These are phyloP conservation scores for Cyrtonyx montezumae DNA, from an alignment of 2,113 vertebrate genomes.

Conservation along the genomic window DNA sequence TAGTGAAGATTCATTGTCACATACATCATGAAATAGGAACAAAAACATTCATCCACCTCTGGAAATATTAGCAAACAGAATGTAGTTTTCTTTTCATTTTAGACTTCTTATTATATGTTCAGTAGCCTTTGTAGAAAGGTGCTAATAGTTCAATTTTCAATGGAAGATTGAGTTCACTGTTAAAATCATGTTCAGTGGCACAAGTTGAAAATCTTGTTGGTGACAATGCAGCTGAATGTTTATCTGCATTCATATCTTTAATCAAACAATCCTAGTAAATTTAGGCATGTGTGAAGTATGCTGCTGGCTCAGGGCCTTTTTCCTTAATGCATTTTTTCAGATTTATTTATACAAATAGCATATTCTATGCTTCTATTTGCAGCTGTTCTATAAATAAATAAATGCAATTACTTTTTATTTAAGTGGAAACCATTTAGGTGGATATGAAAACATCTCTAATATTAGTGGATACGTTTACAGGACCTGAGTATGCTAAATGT, in stretches of 20 bases:
- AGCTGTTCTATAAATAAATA: background rate
- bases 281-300: background rate
- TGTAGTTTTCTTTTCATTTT: background rate
- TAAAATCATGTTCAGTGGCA: too few relatives aligned
- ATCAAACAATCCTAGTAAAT: background rate
- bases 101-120: background rate
- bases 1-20: background rate
- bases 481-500: rapidly evolving
- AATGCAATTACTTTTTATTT: background rate
- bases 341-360: background rate
- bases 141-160: background rate
- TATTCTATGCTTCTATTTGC: background rate
- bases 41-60: background rate
- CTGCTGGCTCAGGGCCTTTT: background rate
- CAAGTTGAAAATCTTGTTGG: too few relatives aligned
- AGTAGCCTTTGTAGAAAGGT: background rate
- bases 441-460: background rate
- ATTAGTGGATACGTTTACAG: background rate
- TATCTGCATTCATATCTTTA: background rate
- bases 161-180: background rate
- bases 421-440: background rate
- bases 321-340: background rate
- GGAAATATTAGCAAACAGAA: background rate
- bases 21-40: background rate
- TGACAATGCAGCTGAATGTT: background rate